Evolutionary conservation across 2,797 vertebrate species (phyloP).

Genomic region (Coranthus polyacanthus): DNA sequence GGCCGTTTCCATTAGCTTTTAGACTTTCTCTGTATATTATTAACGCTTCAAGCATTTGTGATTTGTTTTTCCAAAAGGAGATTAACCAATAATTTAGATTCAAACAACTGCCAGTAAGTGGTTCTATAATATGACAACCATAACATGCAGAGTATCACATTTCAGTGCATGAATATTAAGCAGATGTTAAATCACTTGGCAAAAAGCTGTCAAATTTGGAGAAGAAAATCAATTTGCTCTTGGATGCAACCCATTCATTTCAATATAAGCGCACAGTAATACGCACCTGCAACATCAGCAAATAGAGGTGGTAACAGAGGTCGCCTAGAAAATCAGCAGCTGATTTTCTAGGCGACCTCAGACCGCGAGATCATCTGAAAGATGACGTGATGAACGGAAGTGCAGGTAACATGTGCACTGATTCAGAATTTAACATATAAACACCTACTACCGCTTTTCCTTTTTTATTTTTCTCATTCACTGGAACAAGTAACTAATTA

Average conservation of each 20-base stretch:
- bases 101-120: not conserved
- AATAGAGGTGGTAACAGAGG: constrained; percentile 61
- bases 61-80: not conserved
- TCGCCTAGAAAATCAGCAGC: constrained; percentile 45
- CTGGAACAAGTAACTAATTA: constrained; percentile 20
- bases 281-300: constrained; percentile 18
- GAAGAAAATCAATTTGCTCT: too few relatives aligned
- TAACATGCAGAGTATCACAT: not conserved
- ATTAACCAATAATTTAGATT: not conserved
- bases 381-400: constrained; percentile 36
- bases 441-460: constrained; percentile 14
- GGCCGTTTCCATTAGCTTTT: constrained; percentile 38
- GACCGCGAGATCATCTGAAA: constrained; percentile 25
- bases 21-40: not conserved
- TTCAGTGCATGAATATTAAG: too few relatives aligned
- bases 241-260: constrained; percentile 4
- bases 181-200: not conserved
- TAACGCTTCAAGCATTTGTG: not conserved
- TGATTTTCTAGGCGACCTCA: not conserved
- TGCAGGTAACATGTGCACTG: constrained; percentile 25
- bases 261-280: constrained; percentile 10
- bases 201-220: not conserved
- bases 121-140: not conserved
- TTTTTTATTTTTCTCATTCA: not conserved
- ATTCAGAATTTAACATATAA: constrained; percentile 26